phyloP scores from a whole-genome alignment of 2,113 vertebrate species.

The Entosphenus tridentatus region DNA sequence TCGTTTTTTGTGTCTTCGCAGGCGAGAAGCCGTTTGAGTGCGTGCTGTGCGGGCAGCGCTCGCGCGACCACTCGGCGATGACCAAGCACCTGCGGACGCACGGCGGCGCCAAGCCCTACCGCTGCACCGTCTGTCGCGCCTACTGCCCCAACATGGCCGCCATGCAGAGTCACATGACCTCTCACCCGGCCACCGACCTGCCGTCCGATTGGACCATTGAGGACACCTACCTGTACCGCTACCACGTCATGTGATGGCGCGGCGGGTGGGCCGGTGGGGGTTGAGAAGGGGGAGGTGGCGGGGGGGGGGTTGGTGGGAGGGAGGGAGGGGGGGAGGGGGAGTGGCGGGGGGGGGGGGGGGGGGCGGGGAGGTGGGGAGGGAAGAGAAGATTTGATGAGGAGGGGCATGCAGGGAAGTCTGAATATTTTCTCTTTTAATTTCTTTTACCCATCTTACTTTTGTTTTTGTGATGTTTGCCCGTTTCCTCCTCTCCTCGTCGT shows the following conservation, averaged over 20 bases:
- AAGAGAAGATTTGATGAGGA: no score
- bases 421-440: no score
- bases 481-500: no score
- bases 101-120: constrained; percentile 91
- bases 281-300: no score
- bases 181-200: constrained; percentile 88
- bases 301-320: no score
- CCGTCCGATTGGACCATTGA: constrained; percentile 97
- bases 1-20: constrained; percentile 14
- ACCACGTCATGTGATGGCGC: constrained; percentile 34
- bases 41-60: constrained; percentile 95
- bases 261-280: no score
- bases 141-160: constrained; percentile 96
- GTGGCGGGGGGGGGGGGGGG: no score
- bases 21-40: constrained; percentile 98
- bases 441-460: no score
- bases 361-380: no score
- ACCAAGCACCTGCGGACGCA: constrained; percentile 97
- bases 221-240: constrained; percentile 98
- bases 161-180: constrained; percentile 99
- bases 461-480: no score
- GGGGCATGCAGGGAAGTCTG: no score
- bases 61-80: constrained; percentile 98
- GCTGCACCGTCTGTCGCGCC: constrained; percentile 95
- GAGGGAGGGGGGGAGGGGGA: no score